These are phyloP conservation scores for Cryptocephalus primarius DNA, from an alignment of 2,888 invertebrate genomes.

Conservation along the genomic window DNA sequence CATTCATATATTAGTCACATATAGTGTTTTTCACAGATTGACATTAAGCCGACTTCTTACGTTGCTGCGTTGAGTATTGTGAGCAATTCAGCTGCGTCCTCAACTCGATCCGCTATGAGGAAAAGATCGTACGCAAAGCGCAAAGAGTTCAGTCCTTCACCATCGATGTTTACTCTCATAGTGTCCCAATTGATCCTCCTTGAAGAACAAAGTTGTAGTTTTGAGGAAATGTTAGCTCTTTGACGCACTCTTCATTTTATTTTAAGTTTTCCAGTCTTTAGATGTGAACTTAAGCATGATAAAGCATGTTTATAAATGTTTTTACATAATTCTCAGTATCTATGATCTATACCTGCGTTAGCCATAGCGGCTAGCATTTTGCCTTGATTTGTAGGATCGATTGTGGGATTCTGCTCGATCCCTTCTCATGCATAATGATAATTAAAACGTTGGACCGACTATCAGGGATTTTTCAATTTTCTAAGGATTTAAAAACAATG, in stretches of 20 bases:
- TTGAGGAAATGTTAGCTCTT: neutral
- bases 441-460: neutral
- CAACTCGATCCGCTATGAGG: neutral
- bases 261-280: neutral
- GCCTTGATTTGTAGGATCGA: neutral
- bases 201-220: neutral
- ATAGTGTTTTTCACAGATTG: neutral
- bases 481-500: neutral
- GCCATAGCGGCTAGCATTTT: neutral
- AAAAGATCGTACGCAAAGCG: conserved; percentile 1
- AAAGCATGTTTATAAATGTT: neutral
- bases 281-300: neutral
- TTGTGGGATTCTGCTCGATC: neutral
- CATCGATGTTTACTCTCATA: neutral
- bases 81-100: neutral
- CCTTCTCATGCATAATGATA: neutral
- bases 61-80: neutral
- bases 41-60: neutral
- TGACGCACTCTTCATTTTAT: neutral
- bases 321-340: neutral
- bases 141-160: neutral
- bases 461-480: neutral
- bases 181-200: too few relatives aligned
- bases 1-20: neutral
- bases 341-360: neutral